Conservation (phyloP, 2,888 invertebrate genomes). For the Agrotis segetum region DNA sequence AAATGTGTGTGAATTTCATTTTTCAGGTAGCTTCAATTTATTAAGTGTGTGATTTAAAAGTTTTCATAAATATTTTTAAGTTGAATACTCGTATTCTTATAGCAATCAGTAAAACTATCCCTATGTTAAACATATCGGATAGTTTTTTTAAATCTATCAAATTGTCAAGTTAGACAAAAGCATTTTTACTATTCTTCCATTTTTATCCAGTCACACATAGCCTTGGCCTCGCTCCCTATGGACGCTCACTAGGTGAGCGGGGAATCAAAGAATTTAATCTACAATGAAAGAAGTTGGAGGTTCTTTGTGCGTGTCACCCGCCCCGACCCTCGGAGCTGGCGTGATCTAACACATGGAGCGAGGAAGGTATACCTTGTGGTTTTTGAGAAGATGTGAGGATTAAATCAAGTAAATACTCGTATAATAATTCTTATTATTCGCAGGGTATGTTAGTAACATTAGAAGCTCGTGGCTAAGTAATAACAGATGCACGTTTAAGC, state of each 20-base stretch:
- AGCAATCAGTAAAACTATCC: background rate
- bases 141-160: background rate
- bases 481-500: too few species aligned
- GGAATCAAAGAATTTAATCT: slow-evolving; percentile 89
- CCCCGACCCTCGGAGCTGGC: slow-evolving; percentile 75
- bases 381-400: slow-evolving; percentile 7
- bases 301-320: slow-evolving; percentile 88
- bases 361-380: slow-evolving; percentile 53
- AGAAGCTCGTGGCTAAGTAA: too few species aligned
- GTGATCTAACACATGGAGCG: slow-evolving; percentile 70
- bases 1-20: too few species aligned
- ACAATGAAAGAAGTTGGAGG: slow-evolving; percentile 88
- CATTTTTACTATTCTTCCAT: background rate
- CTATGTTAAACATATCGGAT: background rate
- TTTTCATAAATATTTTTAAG: too few species aligned
- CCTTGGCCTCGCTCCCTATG: slow-evolving; percentile 52
- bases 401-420: background rate
- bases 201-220: slow-evolving; percentile 1
- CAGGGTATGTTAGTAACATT: too few species aligned
- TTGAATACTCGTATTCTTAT: too few species aligned
- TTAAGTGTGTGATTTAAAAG: too few species aligned
- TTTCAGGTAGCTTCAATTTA: too few species aligned
- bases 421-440: too few species aligned
- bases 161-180: background rate
- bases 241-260: slow-evolving; percentile 78